A percentile compares a stretch with the other conserved stretches of the same genome.
Evolutionary conservation across 2,797 vertebrate species (phyloP).

Genomic region (Platyrinchus mystaceus): DNA sequence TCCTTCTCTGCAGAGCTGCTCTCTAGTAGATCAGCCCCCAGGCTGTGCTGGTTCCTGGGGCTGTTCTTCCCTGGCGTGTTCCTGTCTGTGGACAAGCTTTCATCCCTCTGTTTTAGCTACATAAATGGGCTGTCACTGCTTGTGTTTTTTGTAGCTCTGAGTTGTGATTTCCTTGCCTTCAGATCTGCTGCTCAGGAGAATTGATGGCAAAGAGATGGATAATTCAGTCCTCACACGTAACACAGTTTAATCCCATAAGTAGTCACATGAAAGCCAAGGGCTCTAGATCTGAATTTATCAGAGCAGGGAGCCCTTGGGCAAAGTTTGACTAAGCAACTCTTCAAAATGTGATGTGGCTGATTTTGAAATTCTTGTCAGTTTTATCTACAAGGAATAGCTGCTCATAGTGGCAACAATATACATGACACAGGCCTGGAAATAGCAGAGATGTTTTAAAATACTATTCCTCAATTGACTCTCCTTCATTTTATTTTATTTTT

Average conservation of each 20-base stretch:
- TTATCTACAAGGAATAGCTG: neutral
- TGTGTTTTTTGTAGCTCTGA: neutral
- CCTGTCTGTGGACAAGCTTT: neutral
- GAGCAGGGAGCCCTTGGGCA: neutral
- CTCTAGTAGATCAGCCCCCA: neutral
- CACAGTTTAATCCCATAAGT: neutral
- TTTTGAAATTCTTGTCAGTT: neutral
- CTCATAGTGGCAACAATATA: neutral
- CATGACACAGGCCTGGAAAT: neutral
- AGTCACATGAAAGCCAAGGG: neutral
- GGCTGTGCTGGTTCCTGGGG: neutral
- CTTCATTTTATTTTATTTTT: neutral
- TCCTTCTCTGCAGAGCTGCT: neutral
- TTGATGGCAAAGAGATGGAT: neutral
- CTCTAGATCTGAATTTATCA: neutral
- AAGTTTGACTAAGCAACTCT: neutral
- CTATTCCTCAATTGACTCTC: neutral
- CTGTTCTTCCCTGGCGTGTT: accelerated
- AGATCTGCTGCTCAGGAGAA: neutral
- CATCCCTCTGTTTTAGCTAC: neutral
- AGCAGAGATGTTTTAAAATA: neutral
- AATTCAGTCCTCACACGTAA: neutral
- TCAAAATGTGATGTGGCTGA: neutral
- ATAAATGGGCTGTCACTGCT: neutral
- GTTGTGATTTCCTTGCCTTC: neutral